phyloP scores from a whole-genome alignment of 1,140 invertebrate species.

The Drosophila prosaltans region DNA sequence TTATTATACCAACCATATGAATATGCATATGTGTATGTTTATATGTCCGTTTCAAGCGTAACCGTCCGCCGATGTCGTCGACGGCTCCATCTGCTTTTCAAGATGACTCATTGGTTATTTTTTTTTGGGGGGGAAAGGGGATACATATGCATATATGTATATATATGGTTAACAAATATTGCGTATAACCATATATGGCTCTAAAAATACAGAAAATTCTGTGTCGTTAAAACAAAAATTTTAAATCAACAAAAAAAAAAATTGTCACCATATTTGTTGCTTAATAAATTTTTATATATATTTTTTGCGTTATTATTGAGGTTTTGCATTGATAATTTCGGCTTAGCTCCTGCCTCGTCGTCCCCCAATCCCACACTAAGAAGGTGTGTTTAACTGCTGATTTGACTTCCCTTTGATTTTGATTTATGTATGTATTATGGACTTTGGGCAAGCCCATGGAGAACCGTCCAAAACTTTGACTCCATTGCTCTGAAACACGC shows the following conservation, averaged over 20 bases:
- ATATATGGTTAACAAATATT: constrained; percentile 49
- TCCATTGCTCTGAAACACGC: constrained; percentile 60
- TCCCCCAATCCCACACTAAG: background rate
- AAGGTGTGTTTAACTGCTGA: constrained; percentile 51
- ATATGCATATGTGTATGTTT: constrained; percentile 2
- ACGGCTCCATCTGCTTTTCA: background rate
- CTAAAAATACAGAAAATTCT: constrained; percentile 50
- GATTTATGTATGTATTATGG: constrained; percentile 8
- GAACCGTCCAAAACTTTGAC: constrained; percentile 6
- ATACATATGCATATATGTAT: constrained; percentile 32
- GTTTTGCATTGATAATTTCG: constrained; percentile 16
- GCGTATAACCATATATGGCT: constrained; percentile 73
- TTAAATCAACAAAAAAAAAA: constrained; percentile 42
- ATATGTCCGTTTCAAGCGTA: constrained; percentile 56
- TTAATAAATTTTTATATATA: constrained; percentile 70
- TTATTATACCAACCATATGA: constrained; percentile 27
- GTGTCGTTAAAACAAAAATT: constrained; percentile 35
- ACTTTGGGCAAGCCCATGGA: constrained; percentile 21
- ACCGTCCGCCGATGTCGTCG: constrained; percentile 26
- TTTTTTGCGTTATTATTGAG: constrained; percentile 15
- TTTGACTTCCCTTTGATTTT: constrained; percentile 63
- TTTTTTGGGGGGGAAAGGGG: constrained; percentile 6
- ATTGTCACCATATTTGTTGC: constrained; percentile 77
- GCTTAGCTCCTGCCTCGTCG: constrained; percentile 8
- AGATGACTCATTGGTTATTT: constrained; percentile 52